Evolutionary conservation across 2,888 invertebrate genomes (phyloP).

Genomic region (Lydus trimaculatus): DNA sequence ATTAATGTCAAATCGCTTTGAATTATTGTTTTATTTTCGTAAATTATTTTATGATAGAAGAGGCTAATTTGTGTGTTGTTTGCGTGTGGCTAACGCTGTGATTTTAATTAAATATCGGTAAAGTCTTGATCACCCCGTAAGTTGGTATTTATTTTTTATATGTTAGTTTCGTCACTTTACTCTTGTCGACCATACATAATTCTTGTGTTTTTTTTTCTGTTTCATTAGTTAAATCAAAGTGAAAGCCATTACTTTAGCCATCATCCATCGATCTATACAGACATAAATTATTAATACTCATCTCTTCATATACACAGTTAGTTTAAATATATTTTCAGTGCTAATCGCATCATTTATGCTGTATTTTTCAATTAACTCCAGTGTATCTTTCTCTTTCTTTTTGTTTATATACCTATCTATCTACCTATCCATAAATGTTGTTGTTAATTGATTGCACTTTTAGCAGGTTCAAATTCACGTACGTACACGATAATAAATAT

Average conservation of each 20-base stretch:
- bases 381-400: conserved; percentile 28
- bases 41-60: background rate
- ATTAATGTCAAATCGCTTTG: background rate
- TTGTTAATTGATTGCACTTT: conserved; percentile 4
- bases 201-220: background rate
- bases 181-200: background rate
- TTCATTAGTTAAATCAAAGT: background rate
- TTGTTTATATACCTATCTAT: background rate
- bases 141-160: too few relatives aligned
- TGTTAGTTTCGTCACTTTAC: conserved; percentile 19
- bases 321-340: conserved; percentile 44
- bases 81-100: background rate
- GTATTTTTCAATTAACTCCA: conserved; percentile 48
- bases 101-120: background rate
- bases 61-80: background rate
- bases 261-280: conserved; percentile 9
- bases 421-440: too few relatives aligned
- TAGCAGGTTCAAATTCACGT: conserved; percentile 12
- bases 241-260: conserved; percentile 9
- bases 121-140: conserved; percentile 13
- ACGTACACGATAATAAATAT: conserved; percentile 18
- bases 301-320: conserved; percentile 38
- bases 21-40: background rate
- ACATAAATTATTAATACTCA: conserved; percentile 39
- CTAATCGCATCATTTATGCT: conserved; percentile 47